Conservation (phyloP, 2,888 invertebrate genomes). For the Tinea trinotella region DNA sequence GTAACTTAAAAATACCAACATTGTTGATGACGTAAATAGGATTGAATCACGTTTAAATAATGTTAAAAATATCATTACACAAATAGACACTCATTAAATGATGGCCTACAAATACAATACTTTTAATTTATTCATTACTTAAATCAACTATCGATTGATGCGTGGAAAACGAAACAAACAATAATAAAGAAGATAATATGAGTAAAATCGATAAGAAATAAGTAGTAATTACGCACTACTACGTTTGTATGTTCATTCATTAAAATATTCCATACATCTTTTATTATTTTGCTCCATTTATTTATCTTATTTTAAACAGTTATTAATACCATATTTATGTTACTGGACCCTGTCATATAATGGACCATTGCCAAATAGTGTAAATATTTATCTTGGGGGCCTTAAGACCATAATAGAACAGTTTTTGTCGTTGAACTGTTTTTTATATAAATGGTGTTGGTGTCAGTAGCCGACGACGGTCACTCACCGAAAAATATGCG, state of each 20-base stretch:
- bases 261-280: background rate
- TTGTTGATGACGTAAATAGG: background rate
- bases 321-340: background rate
- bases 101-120: background rate
- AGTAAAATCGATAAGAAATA: background rate
- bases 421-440: background rate
- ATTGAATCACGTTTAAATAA: background rate
- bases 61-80: background rate
- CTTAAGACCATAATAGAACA: background rate
- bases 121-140: background rate
- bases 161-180: background rate
- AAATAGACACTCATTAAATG: background rate
- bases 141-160: background rate
- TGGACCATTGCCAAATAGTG: background rate
- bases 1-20: no score
- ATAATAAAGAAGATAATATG: background rate
- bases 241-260: background rate
- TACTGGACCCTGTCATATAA: background rate
- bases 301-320: background rate
- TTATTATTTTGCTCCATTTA: background rate
- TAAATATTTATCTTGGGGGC: no score
- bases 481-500: slow-evolving; percentile 41
- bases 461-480: slow-evolving; percentile 56
- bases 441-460: slow-evolving; percentile 20
- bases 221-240: background rate